Conservation (phyloP, 2,888 invertebrate genomes). For the Elegia similella region DNA sequence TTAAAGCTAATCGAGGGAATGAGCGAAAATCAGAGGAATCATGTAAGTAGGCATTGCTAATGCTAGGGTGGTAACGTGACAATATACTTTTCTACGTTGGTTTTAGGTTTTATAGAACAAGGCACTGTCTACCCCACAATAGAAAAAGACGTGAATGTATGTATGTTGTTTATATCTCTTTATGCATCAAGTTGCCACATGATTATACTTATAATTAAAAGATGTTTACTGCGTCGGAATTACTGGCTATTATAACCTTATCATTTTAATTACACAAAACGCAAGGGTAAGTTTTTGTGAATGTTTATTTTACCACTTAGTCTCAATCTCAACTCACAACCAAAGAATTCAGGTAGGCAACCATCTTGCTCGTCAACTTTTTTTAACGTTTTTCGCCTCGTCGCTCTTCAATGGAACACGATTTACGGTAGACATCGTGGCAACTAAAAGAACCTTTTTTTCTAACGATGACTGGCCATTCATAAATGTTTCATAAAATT, state of each 20-base stretch:
- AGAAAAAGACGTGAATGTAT: too few relatives aligned
- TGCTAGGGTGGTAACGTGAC: too few relatives aligned
- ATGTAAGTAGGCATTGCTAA: too few relatives aligned
- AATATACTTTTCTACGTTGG: too few relatives aligned
- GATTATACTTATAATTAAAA: too few relatives aligned
- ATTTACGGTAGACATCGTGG: slow-evolving; percentile 75
- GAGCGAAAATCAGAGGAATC: too few relatives aligned
- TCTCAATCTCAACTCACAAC: too few relatives aligned
- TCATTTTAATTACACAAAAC: not conserved
- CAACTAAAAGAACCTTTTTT: slow-evolving; percentile 64
- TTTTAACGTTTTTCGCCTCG: slow-evolving; percentile 53
- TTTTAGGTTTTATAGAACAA: too few relatives aligned
- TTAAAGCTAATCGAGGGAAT: too few relatives aligned
- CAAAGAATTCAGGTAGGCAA: slow-evolving; percentile 44
- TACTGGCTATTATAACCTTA: not conserved
- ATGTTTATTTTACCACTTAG: not conserved
- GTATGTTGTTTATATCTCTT: too few relatives aligned
- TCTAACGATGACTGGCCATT: slow-evolving; percentile 61
- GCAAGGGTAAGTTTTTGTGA: not conserved
- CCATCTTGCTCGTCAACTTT: slow-evolving; percentile 49
- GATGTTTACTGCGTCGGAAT: not conserved
- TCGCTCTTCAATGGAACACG: slow-evolving; percentile 60
- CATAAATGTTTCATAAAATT: slow-evolving; percentile 43
- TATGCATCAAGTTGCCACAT: too few relatives aligned
- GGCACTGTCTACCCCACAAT: too few relatives aligned